Evolutionary conservation across 2,113 vertebrate species (phyloP).

Genomic region (Trichechus manatus): DNA sequence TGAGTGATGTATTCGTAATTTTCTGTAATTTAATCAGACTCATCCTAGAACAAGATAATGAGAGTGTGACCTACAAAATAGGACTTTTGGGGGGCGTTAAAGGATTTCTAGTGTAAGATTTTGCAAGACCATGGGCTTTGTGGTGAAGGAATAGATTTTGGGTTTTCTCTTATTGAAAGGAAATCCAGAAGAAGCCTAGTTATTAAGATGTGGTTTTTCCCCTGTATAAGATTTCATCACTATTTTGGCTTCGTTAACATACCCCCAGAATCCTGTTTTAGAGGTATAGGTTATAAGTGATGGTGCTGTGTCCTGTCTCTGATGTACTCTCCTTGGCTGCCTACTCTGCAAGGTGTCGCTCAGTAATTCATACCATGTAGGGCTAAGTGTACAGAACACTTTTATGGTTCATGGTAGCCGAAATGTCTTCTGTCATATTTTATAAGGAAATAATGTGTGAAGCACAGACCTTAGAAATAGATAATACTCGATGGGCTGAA

Average conservation of each 20-base stretch:
- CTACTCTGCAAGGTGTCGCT: slow-evolving; percentile 37
- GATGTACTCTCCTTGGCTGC: background rate
- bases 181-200: slow-evolving; percentile 62
- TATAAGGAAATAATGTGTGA: slow-evolving; percentile 62
- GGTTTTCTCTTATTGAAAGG: slow-evolving; percentile 47
- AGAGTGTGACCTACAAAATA: slow-evolving; percentile 88
- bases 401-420: background rate
- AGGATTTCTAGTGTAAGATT: slow-evolving; percentile 83
- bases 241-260: slow-evolving; percentile 57
- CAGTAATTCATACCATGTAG: slow-evolving; percentile 21
- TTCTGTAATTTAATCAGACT: slow-evolving; percentile 90
- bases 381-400: background rate
- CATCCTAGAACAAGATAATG: slow-evolving; percentile 88
- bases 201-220: background rate
- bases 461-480: slow-evolving; percentile 42
- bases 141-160: slow-evolving; percentile 61
- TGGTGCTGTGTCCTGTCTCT: background rate
- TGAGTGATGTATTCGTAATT: slow-evolving; percentile 88
- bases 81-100: slow-evolving; percentile 85
- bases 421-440: slow-evolving; percentile 60
- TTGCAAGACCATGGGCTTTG: slow-evolving; percentile 79
- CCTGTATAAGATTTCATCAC: slow-evolving; percentile 38
- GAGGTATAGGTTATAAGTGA: slow-evolving; percentile 44
- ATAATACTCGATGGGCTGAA: background rate
- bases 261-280: background rate